These are phyloP conservation scores for Cheilosia scutellata DNA, from an alignment of 2,888 invertebrate species.

Conservation along the genomic window DNA sequence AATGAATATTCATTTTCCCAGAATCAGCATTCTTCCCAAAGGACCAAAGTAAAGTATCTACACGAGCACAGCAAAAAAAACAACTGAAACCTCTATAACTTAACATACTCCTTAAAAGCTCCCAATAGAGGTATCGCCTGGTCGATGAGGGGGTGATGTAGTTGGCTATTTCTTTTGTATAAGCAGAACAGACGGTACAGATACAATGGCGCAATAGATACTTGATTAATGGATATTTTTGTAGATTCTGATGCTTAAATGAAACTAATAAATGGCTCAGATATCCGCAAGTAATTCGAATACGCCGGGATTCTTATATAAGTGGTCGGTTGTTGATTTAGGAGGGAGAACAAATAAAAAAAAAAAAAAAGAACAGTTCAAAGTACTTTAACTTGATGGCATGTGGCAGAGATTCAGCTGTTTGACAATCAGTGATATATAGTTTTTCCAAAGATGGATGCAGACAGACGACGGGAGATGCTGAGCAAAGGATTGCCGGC, in stretches of 20 bases:
- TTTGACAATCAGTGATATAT: conserved; percentile 57
- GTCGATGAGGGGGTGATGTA: background rate
- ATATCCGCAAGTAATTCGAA: conserved; percentile 57
- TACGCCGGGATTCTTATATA: conserved; percentile 19
- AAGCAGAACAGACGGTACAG: background rate
- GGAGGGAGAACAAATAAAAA: background rate
- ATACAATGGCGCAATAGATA: conserved; percentile 24
- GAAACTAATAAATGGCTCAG: conserved; percentile 59
- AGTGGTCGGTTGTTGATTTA: conserved; percentile 50
- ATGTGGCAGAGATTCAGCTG: conserved; percentile 47
- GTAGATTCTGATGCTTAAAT: conserved; percentile 49
- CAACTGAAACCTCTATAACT: conserved; percentile 14
- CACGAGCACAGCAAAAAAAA: background rate
- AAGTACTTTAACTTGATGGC: conserved; percentile 42
- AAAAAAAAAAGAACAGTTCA: background rate
- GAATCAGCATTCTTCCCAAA: conserved; percentile 36
- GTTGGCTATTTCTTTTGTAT: background rate
- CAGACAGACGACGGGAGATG: background rate
- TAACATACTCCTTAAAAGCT: conserved; percentile 25
- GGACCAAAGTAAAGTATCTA: conserved; percentile 15
- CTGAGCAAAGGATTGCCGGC: conserved; percentile 4
- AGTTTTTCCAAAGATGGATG: conserved; percentile 2
- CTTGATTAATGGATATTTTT: conserved; percentile 66
- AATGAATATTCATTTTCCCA: conserved; percentile 54
- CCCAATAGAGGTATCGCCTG: background rate